Percentiles rank a stretch among this genome's conserved stretches.
Evolutionary conservation across 2,113 vertebrate genomes (phyloP).

Genomic region (Odocoileus virginianus): DNA sequence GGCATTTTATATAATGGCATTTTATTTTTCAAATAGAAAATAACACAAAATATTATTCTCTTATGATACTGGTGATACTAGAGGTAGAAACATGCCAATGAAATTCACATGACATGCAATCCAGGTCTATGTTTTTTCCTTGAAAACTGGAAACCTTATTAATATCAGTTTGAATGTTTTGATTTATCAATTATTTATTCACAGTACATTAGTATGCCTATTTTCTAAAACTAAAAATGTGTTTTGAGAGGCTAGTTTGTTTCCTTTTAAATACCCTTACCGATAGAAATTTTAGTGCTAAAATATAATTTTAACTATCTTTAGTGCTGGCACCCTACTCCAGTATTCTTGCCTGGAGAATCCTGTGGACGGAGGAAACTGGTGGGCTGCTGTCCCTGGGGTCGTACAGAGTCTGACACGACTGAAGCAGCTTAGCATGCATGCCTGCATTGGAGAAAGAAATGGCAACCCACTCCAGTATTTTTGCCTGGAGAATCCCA

Average conservation of each 20-base stretch:
- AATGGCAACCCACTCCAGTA: neutral
- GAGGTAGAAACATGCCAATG: neutral
- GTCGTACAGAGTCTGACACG: rapidly evolving
- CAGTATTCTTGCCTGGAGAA: neutral
- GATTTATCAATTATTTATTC: neutral
- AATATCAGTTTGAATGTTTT: neutral
- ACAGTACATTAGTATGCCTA: neutral
- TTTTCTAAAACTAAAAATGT: neutral
- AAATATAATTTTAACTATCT: neutral
- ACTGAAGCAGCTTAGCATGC: neutral
- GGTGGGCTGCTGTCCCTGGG: neutral
- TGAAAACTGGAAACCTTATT: neutral
- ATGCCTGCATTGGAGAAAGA: neutral
- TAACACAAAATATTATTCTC: neutral
- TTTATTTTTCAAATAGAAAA: conserved; percentile 1
- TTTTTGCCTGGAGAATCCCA: neutral
- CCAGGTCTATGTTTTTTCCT: neutral
- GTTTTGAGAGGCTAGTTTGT: neutral
- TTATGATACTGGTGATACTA: neutral
- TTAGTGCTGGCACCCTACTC: neutral
- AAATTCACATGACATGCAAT: neutral
- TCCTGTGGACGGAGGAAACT: neutral
- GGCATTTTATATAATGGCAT: neutral
- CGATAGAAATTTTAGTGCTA: neutral
- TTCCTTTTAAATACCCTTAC: neutral